Evolutionary conservation across 2,888 invertebrate genomes (phyloP).

Genomic region (Zaprionus bogoriensis): DNA sequence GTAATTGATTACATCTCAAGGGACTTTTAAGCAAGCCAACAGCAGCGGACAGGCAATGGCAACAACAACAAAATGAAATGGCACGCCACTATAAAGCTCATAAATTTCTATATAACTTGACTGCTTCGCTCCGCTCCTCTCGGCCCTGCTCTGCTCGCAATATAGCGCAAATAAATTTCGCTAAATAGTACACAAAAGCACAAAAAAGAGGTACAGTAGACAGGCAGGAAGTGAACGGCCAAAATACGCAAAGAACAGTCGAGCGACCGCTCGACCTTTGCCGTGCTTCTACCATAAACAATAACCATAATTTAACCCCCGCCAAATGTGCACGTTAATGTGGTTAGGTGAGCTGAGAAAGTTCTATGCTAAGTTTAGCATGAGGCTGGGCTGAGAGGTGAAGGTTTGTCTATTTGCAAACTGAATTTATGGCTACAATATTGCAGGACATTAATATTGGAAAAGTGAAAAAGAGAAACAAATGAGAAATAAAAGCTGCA

Average conservation of each 20-base stretch:
- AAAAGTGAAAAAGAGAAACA: conserved; percentile 3
- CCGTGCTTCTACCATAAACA: conserved; percentile 77
- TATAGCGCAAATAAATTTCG: conserved; percentile 71
- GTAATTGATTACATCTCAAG: conserved; percentile 83
- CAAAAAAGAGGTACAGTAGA: conserved; percentile 29
- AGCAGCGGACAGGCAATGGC: conserved; percentile 23
- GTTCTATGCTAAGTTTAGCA: conserved; percentile 49
- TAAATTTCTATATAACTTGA: conserved; percentile 77
- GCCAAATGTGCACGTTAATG: conserved; percentile 58
- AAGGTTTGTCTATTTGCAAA: conserved; percentile 27
- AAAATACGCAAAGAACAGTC: conserved; percentile 34
- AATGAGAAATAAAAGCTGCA: not conserved
- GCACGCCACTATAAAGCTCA: conserved; percentile 76
- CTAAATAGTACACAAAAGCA: conserved; percentile 60
- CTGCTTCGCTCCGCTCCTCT: conserved; percentile 48
- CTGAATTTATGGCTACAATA: conserved; percentile 35
- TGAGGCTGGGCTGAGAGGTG: conserved; percentile 9
- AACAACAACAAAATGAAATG: conserved; percentile 62
- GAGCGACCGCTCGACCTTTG: conserved; percentile 51
- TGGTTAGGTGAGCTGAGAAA: conserved; percentile 49
- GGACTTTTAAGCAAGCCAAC: conserved; percentile 78
- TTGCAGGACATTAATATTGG: conserved; percentile 10
- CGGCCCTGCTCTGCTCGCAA: conserved; percentile 50
- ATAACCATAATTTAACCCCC: conserved; percentile 79
- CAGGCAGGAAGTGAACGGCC: conserved; percentile 15